Conservation (phyloP, 2,113 vertebrate genomes). For the Petromus typicus region DNA sequence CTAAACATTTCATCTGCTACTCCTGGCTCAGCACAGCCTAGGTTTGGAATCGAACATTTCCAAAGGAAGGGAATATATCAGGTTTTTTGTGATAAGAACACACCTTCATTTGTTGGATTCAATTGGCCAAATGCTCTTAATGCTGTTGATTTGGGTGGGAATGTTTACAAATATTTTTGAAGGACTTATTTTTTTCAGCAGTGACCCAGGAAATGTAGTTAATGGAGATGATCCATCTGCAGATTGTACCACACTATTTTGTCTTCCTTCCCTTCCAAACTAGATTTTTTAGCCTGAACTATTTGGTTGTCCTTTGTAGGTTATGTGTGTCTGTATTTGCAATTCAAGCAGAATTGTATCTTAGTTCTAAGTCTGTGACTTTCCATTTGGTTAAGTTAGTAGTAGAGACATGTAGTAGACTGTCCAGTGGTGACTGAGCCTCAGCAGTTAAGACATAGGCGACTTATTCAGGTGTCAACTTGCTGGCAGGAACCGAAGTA, state of each 20-base stretch:
- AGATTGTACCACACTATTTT: background rate
- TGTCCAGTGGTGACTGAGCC: background rate
- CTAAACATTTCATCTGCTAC: background rate
- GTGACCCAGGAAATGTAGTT: slow-evolving; percentile 33
- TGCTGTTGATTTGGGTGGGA: slow-evolving; percentile 27
- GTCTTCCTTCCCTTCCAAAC: slow-evolving; percentile 36
- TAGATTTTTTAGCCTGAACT: slow-evolving; percentile 36
- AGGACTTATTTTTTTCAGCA: background rate
- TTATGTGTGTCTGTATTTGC: background rate
- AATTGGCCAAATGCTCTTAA: background rate
- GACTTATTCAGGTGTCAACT: background rate
- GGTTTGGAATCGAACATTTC: background rate
- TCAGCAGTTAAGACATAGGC: background rate
- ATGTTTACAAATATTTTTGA: slow-evolving; percentile 54
- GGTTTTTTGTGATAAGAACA: background rate
- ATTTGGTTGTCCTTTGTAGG: background rate
- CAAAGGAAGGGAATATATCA: background rate
- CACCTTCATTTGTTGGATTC: background rate
- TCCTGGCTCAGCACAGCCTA: background rate
- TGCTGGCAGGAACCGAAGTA: background rate
- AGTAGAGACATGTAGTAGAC: background rate
- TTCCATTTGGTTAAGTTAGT: background rate
- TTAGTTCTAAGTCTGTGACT: background rate
- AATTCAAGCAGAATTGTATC: background rate
- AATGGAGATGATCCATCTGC: slow-evolving; percentile 18